Conservation (phyloP, 30 jellyfish, hydroid and myxozoan species). For the Euphysa ruthae region DNA sequence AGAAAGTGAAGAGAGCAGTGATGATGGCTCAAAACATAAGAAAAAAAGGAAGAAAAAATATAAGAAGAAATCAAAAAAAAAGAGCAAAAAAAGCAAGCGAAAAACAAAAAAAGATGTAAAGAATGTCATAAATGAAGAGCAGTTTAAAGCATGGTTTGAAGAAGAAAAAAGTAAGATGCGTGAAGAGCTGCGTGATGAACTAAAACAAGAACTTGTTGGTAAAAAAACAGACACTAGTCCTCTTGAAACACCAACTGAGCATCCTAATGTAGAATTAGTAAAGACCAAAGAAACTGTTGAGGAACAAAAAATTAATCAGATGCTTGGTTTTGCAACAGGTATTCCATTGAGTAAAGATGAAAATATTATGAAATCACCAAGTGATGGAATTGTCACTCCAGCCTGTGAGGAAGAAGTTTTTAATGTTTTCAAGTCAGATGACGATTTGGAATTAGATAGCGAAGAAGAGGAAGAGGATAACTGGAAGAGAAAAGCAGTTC, state of each 20-base stretch:
- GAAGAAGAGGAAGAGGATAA: constrained; percentile 3
- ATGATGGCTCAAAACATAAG: not conserved
- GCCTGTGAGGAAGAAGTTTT: not conserved
- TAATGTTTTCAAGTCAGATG: constrained; percentile 1
- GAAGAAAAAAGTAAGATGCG: not conserved
- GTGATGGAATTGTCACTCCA: not conserved
- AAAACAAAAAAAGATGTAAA: not conserved
- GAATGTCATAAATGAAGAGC: not conserved
- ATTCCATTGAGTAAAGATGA: not conserved
- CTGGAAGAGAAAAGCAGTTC: not conserved
- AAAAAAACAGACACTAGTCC: too few species aligned
- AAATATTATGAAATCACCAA: not conserved
- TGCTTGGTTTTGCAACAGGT: not conserved
- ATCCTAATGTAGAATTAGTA: not conserved
- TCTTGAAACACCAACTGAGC: too few species aligned
- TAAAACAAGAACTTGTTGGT: not conserved
- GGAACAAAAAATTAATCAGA: not conserved
- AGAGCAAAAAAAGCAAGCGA: not conserved
- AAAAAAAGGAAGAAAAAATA: not conserved
- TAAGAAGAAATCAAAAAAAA: not conserved
- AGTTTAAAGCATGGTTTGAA: not conserved
- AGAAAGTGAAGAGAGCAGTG: not conserved
- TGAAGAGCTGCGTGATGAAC: not conserved
- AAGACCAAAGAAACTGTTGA: not conserved
- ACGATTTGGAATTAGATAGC: not conserved